Conservation (phyloP, 2,113 vertebrate genomes). For the Callocephalon fimbriatum region DNA sequence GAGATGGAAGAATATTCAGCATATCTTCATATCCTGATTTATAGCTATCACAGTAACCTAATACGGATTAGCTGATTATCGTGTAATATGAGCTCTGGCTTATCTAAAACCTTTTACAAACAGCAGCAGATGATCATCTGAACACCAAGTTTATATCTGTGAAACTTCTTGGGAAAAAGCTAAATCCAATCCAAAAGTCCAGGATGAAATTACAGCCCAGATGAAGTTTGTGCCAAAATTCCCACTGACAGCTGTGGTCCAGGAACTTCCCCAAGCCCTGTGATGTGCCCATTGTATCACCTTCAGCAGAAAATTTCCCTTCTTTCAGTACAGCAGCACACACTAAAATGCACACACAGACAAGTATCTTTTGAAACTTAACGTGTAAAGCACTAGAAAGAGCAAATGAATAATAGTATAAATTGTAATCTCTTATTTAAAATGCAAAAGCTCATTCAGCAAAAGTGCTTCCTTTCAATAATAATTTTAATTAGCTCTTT, state of each 20-base stretch:
- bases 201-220: not conserved
- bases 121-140: not conserved
- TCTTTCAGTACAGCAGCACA: not conserved
- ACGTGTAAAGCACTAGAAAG: not conserved
- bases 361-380: not conserved
- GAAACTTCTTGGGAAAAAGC: constrained; percentile 19
- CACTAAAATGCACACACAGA: not conserved
- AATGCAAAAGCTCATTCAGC: not conserved
- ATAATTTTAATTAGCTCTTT: constrained; percentile 29
- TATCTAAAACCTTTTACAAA: constrained; percentile 2
- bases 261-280: not conserved
- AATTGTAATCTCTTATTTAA: not conserved
- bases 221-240: not conserved
- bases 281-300: not conserved
- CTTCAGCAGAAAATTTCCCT: not conserved
- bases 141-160: not conserved
- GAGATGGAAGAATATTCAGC: not conserved
- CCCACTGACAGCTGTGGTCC: not conserved
- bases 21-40: not conserved
- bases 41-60: not conserved
- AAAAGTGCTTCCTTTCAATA: not conserved
- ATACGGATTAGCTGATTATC: not conserved
- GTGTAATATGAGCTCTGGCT: not conserved
- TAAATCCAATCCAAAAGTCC: not conserved
- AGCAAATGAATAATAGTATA: not conserved